Conservation (phyloP, 2,113 vertebrate species). For the Scytalopus superciliaris region DNA sequence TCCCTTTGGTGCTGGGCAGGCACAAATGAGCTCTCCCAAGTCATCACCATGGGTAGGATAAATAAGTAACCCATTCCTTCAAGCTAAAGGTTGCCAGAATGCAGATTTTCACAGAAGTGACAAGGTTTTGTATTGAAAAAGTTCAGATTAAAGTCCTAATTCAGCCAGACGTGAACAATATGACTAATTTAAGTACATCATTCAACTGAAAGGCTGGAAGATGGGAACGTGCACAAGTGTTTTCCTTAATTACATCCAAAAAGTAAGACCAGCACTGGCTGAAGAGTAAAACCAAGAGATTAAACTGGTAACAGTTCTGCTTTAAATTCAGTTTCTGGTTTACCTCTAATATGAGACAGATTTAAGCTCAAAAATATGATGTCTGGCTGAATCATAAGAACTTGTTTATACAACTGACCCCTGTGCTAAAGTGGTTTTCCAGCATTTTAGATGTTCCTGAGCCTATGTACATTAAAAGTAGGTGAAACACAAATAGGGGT, state of each 20-base stretch:
- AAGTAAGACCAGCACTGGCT: background rate
- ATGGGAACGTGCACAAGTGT: background rate
- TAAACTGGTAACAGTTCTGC: background rate
- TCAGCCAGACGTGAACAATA: background rate
- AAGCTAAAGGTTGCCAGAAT: background rate
- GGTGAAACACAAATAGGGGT: background rate
- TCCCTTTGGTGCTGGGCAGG: background rate
- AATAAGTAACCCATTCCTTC: background rate
- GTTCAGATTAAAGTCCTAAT: background rate
- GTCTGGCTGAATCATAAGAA: background rate
- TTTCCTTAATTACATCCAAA: background rate
- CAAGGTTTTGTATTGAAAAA: background rate
- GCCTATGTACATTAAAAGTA: background rate
- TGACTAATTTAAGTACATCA: background rate
- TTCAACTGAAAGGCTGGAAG: background rate
- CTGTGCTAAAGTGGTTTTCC: background rate
- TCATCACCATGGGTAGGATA: background rate
- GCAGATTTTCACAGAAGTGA: background rate
- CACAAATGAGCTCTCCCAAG: background rate
- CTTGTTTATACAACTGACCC: background rate
- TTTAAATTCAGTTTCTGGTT: background rate
- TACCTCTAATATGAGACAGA: background rate
- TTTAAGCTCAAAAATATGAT: background rate
- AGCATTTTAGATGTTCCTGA: background rate
- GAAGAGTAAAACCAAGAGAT: background rate